Percentiles rank a stretch among this genome's conserved stretches.
Evolutionary conservation across 2,113 vertebrate species (phyloP).

Genomic region (Pangasianodon hypophthalmus): DNA sequence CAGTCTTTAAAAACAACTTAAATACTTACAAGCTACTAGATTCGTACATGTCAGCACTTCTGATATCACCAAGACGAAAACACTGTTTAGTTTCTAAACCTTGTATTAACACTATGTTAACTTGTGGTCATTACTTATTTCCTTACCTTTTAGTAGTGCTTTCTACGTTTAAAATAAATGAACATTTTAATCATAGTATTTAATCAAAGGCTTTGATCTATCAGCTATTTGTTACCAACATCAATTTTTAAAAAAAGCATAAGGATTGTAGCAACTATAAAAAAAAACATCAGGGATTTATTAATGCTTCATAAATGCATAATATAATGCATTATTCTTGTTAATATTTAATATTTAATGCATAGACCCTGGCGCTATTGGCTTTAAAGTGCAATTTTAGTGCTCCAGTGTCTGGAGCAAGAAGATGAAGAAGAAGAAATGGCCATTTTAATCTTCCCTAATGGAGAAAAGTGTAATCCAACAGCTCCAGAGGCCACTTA

Average conservation of each 20-base stretch:
- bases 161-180: not conserved
- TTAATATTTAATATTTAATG: not conserved
- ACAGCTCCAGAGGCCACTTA: constrained; percentile 35
- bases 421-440: constrained; percentile 46
- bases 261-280: not conserved
- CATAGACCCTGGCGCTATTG: not conserved
- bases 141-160: not conserved
- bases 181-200: not conserved
- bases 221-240: not conserved
- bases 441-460: constrained; percentile 61
- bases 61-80: too few relatives aligned
- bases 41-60: too few relatives aligned
- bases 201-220: not conserved
- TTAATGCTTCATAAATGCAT: not conserved
- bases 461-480: constrained; percentile 45
- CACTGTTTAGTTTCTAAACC: too few relatives aligned
- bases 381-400: constrained; percentile 61
- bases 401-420: constrained; percentile 49
- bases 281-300: not conserved
- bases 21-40: too few relatives aligned
- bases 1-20: too few relatives aligned
- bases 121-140: too few relatives aligned
- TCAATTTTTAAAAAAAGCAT: not conserved
- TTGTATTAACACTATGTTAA: not conserved
- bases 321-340: not conserved